phyloP scores from a whole-genome alignment of 2,797 vertebrate species.

The Pachyuromys duprasi region DNA sequence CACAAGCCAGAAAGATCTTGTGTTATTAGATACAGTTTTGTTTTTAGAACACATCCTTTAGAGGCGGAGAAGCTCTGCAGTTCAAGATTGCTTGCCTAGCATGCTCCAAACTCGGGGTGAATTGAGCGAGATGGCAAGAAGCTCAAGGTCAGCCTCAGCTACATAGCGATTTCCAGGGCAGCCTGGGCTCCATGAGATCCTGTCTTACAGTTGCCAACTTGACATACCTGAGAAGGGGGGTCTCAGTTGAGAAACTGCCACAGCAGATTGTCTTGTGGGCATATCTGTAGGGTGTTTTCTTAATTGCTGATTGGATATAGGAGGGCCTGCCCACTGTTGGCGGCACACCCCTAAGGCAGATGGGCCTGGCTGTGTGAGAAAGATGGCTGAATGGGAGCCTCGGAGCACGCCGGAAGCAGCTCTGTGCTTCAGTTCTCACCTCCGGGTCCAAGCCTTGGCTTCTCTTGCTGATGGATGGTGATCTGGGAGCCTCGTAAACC shows the following conservation, averaged over 20 bases:
- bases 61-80: neutral
- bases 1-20: neutral
- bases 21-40: neutral
- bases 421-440: neutral
- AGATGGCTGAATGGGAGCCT: neutral
- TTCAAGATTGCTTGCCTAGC: neutral
- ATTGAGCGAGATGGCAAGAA: no score
- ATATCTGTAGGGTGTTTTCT: neutral
- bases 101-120: neutral
- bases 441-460: no score
- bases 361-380: neutral
- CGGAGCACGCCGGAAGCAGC: neutral
- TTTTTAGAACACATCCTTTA: neutral
- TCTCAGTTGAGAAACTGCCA: neutral
- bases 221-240: neutral
- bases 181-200: neutral
- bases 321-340: neutral
- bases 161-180: neutral
- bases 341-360: neutral
- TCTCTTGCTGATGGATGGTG: neutral
- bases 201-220: neutral
- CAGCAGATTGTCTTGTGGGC: neutral
- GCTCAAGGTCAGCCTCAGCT: neutral
- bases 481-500: neutral
- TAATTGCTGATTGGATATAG: neutral